These are phyloP conservation scores for Leptopterna dolabrata DNA, from an alignment of 2,888 invertebrate genomes.

Conservation along the genomic window DNA sequence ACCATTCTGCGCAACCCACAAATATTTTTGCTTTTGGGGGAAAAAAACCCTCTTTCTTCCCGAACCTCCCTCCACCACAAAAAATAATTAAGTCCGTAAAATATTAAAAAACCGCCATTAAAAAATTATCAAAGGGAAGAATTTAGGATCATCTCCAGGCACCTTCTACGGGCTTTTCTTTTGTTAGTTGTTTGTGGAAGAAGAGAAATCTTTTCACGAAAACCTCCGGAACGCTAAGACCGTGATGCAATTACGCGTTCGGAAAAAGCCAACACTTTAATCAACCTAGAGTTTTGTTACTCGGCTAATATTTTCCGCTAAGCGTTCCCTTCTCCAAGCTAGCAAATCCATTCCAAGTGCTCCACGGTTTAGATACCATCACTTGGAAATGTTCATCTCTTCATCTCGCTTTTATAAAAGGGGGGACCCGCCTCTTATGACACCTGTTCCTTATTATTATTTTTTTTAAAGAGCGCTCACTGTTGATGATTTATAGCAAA, in stretches of 20 bases:
- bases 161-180: background rate
- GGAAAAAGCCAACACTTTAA: slow-evolving; percentile 12
- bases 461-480: background rate
- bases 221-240: slow-evolving; percentile 38
- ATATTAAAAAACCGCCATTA: slow-evolving; percentile 10
- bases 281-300: slow-evolving; percentile 37
- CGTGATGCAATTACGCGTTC: slow-evolving; percentile 26
- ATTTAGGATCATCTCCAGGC: slow-evolving; percentile 26
- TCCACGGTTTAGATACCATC: background rate
- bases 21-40: background rate
- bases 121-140: slow-evolving; percentile 23
- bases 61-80: background rate
- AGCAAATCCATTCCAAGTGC: background rate
- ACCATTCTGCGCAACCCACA: background rate
- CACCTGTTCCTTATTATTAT: background rate
- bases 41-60: background rate
- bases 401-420: background rate
- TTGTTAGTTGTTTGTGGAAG: background rate
- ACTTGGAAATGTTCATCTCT: background rate
- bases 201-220: slow-evolving; percentile 30
- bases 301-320: slow-evolving; percentile 9
- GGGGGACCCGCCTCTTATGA: background rate
- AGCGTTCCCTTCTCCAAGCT: background rate
- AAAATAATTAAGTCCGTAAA: background rate
- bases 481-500: background rate